Conservation (phyloP, 2,888 invertebrate species). For the Coelogynopora nodosa region DNA sequence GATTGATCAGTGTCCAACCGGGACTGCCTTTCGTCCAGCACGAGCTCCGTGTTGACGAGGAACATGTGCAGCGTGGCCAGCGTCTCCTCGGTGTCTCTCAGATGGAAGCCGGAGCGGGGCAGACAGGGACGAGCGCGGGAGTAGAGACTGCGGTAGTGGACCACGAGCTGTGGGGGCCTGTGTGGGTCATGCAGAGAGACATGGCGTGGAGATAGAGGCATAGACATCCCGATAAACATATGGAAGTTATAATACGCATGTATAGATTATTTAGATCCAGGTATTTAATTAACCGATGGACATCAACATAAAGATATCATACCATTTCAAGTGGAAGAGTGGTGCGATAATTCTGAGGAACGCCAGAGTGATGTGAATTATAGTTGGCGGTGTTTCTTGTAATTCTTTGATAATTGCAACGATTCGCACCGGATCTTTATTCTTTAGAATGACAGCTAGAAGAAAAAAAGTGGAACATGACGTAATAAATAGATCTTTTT, state of each 20-base stretch:
- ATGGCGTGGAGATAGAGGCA: too few species aligned
- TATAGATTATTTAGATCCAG: too few species aligned
- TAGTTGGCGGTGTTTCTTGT: not conserved
- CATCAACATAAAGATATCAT: too few species aligned
- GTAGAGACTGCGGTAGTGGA: not conserved
- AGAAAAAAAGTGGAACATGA: not conserved
- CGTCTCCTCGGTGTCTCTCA: not conserved
- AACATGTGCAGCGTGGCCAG: not conserved
- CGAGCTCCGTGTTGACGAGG: not conserved
- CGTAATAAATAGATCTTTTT: too few species aligned
- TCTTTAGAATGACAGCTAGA: not conserved
- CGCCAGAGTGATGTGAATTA: not conserved
- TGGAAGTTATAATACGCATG: too few species aligned
- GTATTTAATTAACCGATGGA: too few species aligned
- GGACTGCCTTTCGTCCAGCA: not conserved
- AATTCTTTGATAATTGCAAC: not conserved
- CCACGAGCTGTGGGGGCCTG: not conserved
- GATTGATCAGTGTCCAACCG: too few species aligned
- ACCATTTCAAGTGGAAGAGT: not conserved
- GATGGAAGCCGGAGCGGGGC: not conserved
- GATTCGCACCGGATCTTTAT: not conserved
- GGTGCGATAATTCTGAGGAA: not conserved
- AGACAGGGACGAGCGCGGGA: not conserved
- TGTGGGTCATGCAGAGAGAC: not conserved
- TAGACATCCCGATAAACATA: too few species aligned